Evolutionary conservation across 2,113 vertebrate species (phyloP).

Genomic region (Aptenodytes forsteri): DNA sequence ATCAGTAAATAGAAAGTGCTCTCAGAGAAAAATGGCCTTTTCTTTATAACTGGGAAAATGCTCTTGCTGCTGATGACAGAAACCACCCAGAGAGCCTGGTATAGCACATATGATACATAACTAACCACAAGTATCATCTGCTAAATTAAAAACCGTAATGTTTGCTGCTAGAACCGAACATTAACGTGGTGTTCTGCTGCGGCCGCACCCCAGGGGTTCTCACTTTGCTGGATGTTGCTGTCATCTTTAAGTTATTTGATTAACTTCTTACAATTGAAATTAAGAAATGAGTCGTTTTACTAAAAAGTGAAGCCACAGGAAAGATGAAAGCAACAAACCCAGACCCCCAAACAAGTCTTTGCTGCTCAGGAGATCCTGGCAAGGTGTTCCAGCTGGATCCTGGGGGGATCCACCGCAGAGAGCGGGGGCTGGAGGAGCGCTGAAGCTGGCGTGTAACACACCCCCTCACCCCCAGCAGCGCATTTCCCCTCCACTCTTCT

Average conservation of each 20-base stretch:
- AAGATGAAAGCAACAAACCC: background rate
- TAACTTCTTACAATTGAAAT: slow-evolving; percentile 61
- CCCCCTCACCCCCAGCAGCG: background rate
- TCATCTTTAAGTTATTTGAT: slow-evolving; percentile 57
- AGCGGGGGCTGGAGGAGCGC: background rate
- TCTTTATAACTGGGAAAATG: slow-evolving; percentile 66
- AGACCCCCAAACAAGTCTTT: background rate
- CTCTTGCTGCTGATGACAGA: slow-evolving; percentile 59
- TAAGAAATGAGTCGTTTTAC: slow-evolving; percentile 58
- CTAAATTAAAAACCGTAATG: slow-evolving; percentile 70
- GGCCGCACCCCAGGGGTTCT: slow-evolving; percentile 33
- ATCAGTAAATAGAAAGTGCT: slow-evolving; percentile 75
- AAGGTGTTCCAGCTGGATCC: background rate
- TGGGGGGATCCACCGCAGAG: rapidly evolving
- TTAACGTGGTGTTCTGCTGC: slow-evolving; percentile 49
- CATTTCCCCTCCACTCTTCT: background rate
- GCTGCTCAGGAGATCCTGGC: background rate
- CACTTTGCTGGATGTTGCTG: slow-evolving; percentile 6
- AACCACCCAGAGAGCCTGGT: slow-evolving; percentile 42
- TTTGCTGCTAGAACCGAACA: slow-evolving; percentile 67
- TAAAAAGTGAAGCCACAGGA: slow-evolving; percentile 10
- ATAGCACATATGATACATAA: slow-evolving; percentile 34
- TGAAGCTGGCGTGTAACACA: rapidly evolving
- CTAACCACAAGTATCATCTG: slow-evolving; percentile 69
- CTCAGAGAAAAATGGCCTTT: slow-evolving; percentile 72